These are phyloP conservation scores for Sarcophaga peregrina DNA, from an alignment of 1,140 invertebrate genomes.

Conservation along the genomic window DNA sequence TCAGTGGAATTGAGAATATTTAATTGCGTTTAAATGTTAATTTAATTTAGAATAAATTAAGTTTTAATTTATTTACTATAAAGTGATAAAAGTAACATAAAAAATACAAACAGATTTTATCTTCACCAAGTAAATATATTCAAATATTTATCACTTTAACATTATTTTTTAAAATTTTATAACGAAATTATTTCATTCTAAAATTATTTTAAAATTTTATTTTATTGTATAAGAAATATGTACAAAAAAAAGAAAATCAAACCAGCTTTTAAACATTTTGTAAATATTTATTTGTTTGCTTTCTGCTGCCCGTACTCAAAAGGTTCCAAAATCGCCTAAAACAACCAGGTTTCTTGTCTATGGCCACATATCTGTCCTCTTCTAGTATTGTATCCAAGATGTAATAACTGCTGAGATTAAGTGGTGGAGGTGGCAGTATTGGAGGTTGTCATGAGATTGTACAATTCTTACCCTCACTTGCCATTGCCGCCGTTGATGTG, in stretches of 20 bases:
- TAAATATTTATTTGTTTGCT: slow-evolving; percentile 28
- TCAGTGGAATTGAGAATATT: too few relatives aligned
- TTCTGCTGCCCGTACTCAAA: slow-evolving; percentile 48
- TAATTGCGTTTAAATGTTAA: too few relatives aligned
- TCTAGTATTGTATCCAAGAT: slow-evolving; percentile 63
- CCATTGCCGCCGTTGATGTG: slow-evolving; percentile 35
- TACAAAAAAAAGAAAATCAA: too few relatives aligned
- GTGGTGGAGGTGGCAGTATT: slow-evolving; percentile 59
- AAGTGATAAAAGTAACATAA: too few relatives aligned
- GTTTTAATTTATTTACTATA: too few relatives aligned
- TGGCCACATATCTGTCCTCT: slow-evolving; percentile 60
- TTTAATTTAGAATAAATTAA: too few relatives aligned
- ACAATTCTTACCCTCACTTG: slow-evolving; percentile 62
- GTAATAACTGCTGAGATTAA: slow-evolving; percentile 63
- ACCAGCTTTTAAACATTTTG: slow-evolving; percentile 28
- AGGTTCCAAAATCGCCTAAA: slow-evolving; percentile 60
- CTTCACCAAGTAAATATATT: too few relatives aligned
- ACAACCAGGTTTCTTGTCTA: slow-evolving; percentile 61
- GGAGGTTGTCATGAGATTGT: slow-evolving; percentile 66
- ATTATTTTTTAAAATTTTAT: neutral
- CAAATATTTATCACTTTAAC: too few relatives aligned
- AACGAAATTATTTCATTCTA: slow-evolving; percentile 21
- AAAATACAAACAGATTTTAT: too few relatives aligned
- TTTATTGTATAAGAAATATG: neutral
- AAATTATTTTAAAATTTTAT: neutral